Evolutionary conservation across 2,797 vertebrate genomes (phyloP).

Genomic region (Cynodonichthys magdalenae): DNA sequence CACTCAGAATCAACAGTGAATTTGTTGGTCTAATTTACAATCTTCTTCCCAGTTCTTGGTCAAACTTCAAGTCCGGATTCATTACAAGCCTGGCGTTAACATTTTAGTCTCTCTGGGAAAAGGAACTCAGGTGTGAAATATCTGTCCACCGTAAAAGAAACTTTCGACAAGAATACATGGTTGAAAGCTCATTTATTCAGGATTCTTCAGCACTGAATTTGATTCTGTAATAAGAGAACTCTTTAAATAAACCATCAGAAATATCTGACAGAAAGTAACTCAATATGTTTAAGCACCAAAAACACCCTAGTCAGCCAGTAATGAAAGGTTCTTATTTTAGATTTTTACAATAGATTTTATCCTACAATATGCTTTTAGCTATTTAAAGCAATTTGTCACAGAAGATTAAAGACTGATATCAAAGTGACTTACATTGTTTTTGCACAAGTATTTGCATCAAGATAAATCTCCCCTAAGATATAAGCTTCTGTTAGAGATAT

Average conservation of each 20-base stretch:
- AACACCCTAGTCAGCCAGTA: neutral
- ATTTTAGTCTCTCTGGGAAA: slow-evolving; percentile 74
- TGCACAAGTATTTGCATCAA: neutral
- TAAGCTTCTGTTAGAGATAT: neutral
- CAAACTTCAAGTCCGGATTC: slow-evolving; percentile 65
- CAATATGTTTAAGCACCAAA: neutral
- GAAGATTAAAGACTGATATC: too few relatives aligned
- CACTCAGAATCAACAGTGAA: slow-evolving; percentile 45
- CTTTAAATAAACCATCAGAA: neutral
- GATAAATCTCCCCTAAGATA: neutral
- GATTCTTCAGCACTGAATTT: slow-evolving; percentile 13
- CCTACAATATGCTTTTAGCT: neutral
- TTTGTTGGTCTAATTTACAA: slow-evolving; percentile 63
- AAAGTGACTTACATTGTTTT: too few relatives aligned
- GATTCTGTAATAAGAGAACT: neutral
- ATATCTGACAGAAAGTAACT: slow-evolving; percentile 4
- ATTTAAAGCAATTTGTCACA: neutral
- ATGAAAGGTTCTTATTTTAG: neutral
- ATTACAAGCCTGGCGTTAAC: slow-evolving; percentile 70
- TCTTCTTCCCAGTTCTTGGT: slow-evolving; percentile 53
- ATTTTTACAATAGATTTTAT: neutral
- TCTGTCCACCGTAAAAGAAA: slow-evolving; percentile 57
- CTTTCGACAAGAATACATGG: slow-evolving; percentile 19
- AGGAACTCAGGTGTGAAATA: slow-evolving; percentile 59
- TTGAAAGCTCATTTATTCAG: slow-evolving; percentile 40